phyloP scores from a whole-genome alignment of 2,888 invertebrate genomes.

The Agrochola litura region DNA sequence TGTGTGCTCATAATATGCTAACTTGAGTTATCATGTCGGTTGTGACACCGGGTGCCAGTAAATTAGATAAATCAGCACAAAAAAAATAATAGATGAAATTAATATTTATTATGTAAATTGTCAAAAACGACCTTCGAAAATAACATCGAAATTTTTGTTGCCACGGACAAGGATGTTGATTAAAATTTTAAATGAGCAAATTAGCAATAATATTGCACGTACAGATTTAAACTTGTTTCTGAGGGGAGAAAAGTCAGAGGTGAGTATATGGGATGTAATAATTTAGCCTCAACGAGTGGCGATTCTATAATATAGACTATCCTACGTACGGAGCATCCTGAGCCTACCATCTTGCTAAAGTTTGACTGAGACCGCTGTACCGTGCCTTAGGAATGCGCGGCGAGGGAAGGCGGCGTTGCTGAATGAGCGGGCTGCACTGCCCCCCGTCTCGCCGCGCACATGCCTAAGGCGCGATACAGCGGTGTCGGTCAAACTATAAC shows the following conservation, averaged over 20 bases:
- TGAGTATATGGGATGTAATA: background rate
- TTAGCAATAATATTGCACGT: background rate
- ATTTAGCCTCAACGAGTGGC: background rate
- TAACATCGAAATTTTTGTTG: background rate
- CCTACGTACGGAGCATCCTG: background rate
- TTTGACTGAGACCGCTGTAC: too few species aligned
- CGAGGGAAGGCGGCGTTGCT: too few species aligned
- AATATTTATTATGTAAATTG: constrained; percentile 6
- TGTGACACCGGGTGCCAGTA: constrained; percentile 18
- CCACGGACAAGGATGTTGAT: constrained; percentile 26
- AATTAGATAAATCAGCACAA: constrained; percentile 8
- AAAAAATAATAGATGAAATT: background rate
- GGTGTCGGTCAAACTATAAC: too few species aligned
- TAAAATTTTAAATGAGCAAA: constrained; percentile 25
- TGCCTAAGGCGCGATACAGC: too few species aligned
- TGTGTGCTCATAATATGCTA: constrained; percentile 41
- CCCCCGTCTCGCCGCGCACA: too few species aligned
- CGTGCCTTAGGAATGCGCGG: too few species aligned
- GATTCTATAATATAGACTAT: background rate
- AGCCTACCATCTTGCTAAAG: background rate
- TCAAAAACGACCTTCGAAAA: background rate
- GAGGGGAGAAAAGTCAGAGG: background rate
- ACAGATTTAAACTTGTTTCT: constrained; percentile 9
- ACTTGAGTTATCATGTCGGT: constrained; percentile 25
- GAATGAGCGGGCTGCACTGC: too few species aligned